Evolutionary conservation across 2,888 invertebrate species (phyloP), one percentile per base, ranked within the genome.

Genomic region (Yponomeuta sedellus): DNA sequence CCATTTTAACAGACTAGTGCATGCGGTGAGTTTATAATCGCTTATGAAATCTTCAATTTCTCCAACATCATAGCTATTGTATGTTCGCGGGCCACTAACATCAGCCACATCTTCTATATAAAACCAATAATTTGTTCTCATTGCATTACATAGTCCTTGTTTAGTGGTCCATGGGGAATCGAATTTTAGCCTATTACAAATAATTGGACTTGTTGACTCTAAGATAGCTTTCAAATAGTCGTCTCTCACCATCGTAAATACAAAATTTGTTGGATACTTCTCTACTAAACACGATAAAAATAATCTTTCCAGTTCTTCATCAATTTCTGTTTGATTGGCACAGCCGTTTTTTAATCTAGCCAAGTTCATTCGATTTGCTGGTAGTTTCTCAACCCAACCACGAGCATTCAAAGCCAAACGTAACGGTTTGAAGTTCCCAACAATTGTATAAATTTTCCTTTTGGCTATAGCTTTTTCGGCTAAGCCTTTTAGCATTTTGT

Each of bases 11-110:
- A 97, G 85, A 70, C 94, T 94, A 64, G 95, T 93, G 71, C 96
- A 96, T 3, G 96, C 95, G 2, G 96, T 97, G 66, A 95, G 87
- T 76, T 94, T 93, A 78, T 94, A 98, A 79, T 97, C 97, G 71
- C 93, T 92, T 66, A 92, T 79, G 76, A 95, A 95, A 28, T 90
- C 92, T 66, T 92, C 90, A 61, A 91, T 80, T 71, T 94, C 94
- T 25, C 92, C 92, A 16, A 78, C 78, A 71, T 93, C 92, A 62
- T 84, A 88, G 64, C 94, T 90, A 72, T 93, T 92, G 77, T 95
- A 96, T 66, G 95, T 94, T 5, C 97, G 92, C 0, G 97, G 97
- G 76, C 93, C 94, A 66, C 93, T 92, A 57, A 95, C 93, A 73
- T 93, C 93, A 0, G 95, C 92, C 61, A 94, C 86, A 12, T 91